Evolutionary conservation across 1,140 invertebrate species (phyloP), one percentile per base, ranked within the genome.

Genomic region (Hyles euphorbiae): DNA sequence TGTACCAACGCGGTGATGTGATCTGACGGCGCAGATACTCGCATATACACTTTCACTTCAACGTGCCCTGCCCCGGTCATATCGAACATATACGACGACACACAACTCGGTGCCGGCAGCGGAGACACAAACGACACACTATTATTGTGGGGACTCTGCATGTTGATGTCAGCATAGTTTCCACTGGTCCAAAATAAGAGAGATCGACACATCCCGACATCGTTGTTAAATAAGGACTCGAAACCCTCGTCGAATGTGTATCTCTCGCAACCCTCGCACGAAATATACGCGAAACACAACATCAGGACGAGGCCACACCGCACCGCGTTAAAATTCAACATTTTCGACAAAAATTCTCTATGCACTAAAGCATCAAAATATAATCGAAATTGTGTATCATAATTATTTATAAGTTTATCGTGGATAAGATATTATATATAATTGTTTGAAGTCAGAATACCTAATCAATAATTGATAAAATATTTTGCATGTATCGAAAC

Each of bases 231-330:
- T 32, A 54, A 45, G 5, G 34, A 6, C 5, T 54, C 36, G 11
- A 54, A 73, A 3, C 65, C 67, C n/a, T 66, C 54, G 56, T 81
- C 74, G 50, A 81, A 80, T 48, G 70, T 68, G 54, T 70, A 76
- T 9, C 56, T 59, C 4, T 72, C 51, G 63, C 77, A 80, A 8
- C 67, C 60, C 0, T 78, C 69, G 61, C 73, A 61, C 33, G 61
- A 22, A 32, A 65, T 71, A 61, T 62, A 48, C 8, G 60, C 56
- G 60, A 61, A 51, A 5, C 61, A 64, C 6, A 67, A 44, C 34
- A 61, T 47, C 33, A 67, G 11, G 11, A 34, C 12, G 12, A 57
- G 7, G 11, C 34, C 22, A 22, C n/a, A 33, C 22, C 5, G 34
- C 44, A 12, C 46, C 34, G 53, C 36, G 11, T 40, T 40, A 8